Conservation (phyloP, 2,113 vertebrate genomes). For the Callaeas wilsoni region DNA sequence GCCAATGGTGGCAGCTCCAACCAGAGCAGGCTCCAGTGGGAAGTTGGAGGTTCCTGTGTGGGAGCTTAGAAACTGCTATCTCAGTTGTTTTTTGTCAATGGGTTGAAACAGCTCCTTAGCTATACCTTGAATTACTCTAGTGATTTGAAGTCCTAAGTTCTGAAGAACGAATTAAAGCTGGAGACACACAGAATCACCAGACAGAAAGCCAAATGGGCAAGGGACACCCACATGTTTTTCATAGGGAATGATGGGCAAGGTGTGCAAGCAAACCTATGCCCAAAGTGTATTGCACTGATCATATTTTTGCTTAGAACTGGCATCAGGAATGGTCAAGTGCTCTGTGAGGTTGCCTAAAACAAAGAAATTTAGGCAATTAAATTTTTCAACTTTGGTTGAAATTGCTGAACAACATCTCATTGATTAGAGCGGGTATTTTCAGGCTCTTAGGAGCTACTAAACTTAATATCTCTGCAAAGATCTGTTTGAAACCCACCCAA, state of each 20-base stretch:
- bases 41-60: neutral
- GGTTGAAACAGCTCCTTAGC: neutral
- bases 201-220: neutral
- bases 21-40: neutral
- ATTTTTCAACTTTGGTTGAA: neutral
- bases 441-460: neutral
- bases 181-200: neutral
- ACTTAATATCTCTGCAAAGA: neutral
- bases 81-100: neutral
- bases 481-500: neutral
- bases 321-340: rapidly evolving
- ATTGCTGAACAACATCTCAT: neutral
- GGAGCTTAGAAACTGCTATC: neutral
- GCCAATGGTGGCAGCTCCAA: neutral
- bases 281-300: neutral
- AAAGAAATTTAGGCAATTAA: neutral
- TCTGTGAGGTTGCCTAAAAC: neutral
- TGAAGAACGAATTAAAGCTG: neutral
- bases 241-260: neutral
- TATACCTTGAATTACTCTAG: neutral
- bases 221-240: rapidly evolving
- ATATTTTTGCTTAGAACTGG: neutral
- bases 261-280: neutral
- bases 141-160: neutral
- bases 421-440: neutral